Percentiles rank a stretch among this genome's conserved stretches.
Evolutionary conservation across 2,113 vertebrate genomes (phyloP).

Genomic region (Lampris incognitus): DNA sequence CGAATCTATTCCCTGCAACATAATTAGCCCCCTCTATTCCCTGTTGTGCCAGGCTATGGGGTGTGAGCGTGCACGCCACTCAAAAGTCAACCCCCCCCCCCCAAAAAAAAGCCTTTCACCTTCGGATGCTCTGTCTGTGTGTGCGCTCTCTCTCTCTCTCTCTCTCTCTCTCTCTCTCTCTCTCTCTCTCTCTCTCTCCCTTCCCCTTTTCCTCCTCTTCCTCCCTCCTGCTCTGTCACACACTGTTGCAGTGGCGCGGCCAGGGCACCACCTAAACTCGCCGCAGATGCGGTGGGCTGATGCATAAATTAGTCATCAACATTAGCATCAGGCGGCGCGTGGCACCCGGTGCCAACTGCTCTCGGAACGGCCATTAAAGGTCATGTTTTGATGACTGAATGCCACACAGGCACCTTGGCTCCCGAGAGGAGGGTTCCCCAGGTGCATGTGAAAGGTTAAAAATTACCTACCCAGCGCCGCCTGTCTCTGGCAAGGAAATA

Average conservation of each 20-base stretch:
- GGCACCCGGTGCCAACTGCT: slow-evolving; percentile 96
- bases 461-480: slow-evolving; percentile 98
- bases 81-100: slow-evolving; percentile 66
- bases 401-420: slow-evolving; percentile 99
- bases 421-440: slow-evolving; percentile 98
- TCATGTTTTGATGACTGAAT: slow-evolving; percentile 99
- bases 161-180: slow-evolving; percentile 20
- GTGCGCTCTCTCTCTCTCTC: slow-evolving; percentile 31
- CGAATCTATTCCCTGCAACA: slow-evolving; percentile 81
- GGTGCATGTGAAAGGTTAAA: slow-evolving; percentile 99
- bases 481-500: slow-evolving; percentile 98
- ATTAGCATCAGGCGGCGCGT: slow-evolving; percentile 94
- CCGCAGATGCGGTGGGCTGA: slow-evolving; percentile 76
- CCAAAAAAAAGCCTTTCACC: slow-evolving; percentile 81
- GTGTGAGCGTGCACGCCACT: slow-evolving; percentile 38
- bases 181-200: slow-evolving; percentile 26
- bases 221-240: slow-evolving; percentile 48
- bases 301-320: slow-evolving; percentile 98
- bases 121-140: slow-evolving; percentile 60
- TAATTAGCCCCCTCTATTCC: slow-evolving; percentile 82
- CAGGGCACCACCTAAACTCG: slow-evolving; percentile 63
- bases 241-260: slow-evolving; percentile 56
- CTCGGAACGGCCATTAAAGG: slow-evolving; percentile 99
- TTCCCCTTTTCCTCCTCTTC: background rate
- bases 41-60: slow-evolving; percentile 62